These are phyloP conservation scores for Lottia scabra DNA, from an alignment of 2,888 invertebrate species.

Conservation along the genomic window DNA sequence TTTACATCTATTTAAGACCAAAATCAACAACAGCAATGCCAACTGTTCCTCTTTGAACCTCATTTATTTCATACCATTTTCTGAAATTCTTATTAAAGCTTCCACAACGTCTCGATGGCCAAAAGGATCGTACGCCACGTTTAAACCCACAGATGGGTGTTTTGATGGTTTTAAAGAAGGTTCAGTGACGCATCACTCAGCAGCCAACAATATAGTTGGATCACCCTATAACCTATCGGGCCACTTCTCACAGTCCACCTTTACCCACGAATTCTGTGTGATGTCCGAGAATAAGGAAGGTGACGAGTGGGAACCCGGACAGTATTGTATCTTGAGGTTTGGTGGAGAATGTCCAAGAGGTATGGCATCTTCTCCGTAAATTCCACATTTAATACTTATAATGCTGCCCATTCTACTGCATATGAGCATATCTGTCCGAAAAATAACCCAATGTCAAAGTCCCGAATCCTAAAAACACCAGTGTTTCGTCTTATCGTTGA, in stretches of 20 bases:
- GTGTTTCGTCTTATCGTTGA: no score
- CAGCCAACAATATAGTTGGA: not conserved
- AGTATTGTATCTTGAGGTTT: slow-evolving; percentile 11
- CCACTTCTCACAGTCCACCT: not conserved
- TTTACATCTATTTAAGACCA: no score
- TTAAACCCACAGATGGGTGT: not conserved
- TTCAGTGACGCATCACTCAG: not conserved
- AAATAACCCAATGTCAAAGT: no score
- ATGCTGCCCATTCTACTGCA: no score
- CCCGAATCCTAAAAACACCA: no score
- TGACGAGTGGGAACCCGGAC: slow-evolving; percentile 3
- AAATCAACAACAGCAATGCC: no score
- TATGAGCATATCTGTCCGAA: no score
- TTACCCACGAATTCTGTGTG: slow-evolving; percentile 9
- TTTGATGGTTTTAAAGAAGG: not conserved
- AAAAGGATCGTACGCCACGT: not conserved
- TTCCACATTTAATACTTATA: no score
- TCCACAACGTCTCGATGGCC: not conserved
- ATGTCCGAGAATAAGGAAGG: not conserved
- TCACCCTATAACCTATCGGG: slow-evolving; percentile 7
- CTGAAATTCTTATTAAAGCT: not conserved
- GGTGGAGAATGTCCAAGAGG: slow-evolving; percentile 14
- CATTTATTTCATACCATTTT: not conserved
- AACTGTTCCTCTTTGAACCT: no score
- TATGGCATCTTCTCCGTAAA: not conserved